Evolutionary conservation across 2,888 invertebrate genomes (phyloP), one percentile per base, ranked within the genome.

Genomic region (Artemia sinica): DNA sequence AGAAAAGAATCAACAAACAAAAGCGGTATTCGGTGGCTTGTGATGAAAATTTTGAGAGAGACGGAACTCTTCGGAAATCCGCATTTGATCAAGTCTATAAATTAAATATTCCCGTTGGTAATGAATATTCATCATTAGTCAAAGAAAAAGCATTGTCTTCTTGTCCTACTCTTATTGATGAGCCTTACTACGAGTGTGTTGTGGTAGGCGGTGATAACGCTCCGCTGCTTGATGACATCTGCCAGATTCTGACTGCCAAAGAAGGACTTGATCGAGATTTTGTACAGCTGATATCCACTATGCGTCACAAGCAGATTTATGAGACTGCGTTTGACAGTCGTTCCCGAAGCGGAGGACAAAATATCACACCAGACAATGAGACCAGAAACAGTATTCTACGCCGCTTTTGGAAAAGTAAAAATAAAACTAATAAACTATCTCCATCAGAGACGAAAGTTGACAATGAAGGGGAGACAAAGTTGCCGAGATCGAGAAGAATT

Each of bases 241-340:
- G 63, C 63, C 63, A 28, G 28, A 58, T 28, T 58, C 12, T 58
- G 63, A 18, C 63, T n/a, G 63, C 63, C 10, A 8, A 58, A 58
- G 9, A 58, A n/a, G 63, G 63, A 58, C n/a, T 28, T 9, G 63
- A 58, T 11, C 41, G 41, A 41, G 41, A 41, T 41, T 41, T 41
- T 41, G n/a, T 9, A n/a, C 28, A 58, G n/a, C 63, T 58, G 8
- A 8, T 28, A 18, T n/a, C n/a, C 9, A 58, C 14, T 28, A 58
- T 58, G 63, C 81, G 85, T 70, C 72, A 72, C 51, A 83, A 88
- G 75, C 88, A 88, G 79, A 83, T 91, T 69, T 91, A 91, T 78
- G 91, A 91, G 79, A 91, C 91, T 70, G 91, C 91, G 70, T 91
- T 91, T 78, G 91, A 91, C 79, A 89, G 89, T 58, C 63, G 63